Base-by-base conservation (phyloP, 2,797 vertebrate genomes). In the Callimico goeldii region DNA sequence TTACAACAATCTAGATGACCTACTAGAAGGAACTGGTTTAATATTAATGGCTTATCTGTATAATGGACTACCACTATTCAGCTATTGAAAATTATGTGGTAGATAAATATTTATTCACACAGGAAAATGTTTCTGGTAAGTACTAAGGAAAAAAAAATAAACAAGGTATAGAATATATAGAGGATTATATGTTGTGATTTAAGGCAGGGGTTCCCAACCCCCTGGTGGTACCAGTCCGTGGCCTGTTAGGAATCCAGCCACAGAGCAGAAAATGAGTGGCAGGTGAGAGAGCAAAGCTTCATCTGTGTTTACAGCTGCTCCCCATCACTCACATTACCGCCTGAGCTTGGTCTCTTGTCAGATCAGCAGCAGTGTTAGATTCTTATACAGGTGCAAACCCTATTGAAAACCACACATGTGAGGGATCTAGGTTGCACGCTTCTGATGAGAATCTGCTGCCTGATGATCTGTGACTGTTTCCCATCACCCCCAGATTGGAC, bases 71-170 rank as follows among this genome's bases (percentile, higher is more conserved):
- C 94, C 64, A 84, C 41, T 75, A 80, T 46, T n/a, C 55, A 87
- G 52, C 30, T 67, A 20, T 87, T 90, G 82, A 76, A 93, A 90
- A 81, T 76, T 61, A 75, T 80, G 36, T 89, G 41, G 70, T 83
- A 92, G 39, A 41, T 91, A 57, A 92, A 50, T 86, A 61, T 83
- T 93, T 91, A 85, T 55, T 93, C 85, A 80, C 67, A 92, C 75
- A 80, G 85, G 52, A 86, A 92, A 94, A 90, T 85, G 39, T 72
- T 92, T 17, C 80, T 76, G 57, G 36, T 73, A 88, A 85, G 52
- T 50, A 33, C 46, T 95, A 92, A 88, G 48, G 67, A 24, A 7
- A 20, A 17, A 57, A 67, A 67, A n/a, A 67, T 55, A 87, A 91
- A 41, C n/a, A 94, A 73, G 15, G 55, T 95, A 14, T 80, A 91